Base-by-base conservation (phyloP, 37 sponge, comb jelly and placozoan species). In the Hormiphora californensis region DNA sequence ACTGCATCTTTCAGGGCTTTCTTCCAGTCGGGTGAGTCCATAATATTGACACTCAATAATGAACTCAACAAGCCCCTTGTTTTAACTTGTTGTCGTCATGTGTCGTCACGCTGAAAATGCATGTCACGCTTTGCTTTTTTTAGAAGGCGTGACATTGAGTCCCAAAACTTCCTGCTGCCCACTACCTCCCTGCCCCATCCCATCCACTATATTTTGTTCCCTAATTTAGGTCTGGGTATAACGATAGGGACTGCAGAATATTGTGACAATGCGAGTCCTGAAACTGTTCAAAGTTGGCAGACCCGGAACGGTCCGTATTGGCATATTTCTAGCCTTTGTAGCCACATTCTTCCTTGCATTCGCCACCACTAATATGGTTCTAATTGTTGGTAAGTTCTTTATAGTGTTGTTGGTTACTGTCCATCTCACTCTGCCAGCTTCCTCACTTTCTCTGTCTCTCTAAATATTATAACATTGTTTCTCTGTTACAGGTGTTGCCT, bases 341-440 rank as follows among this genome's bases (percentile, higher is more conserved):
- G 81, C 46, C 4, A 73, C 81, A 7, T 73, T 73, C 81, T 73
- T 73, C 81, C 25, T 73, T 4, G 81, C 81, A 43, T 73, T 73
- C 43, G 81, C 81, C 5, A 73, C 81, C 40, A 32, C 41, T 0
- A 41, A 40, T 28, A 8, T 46, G 3, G 43, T 73, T 12, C 46
- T 73, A 2, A 1, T 73, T 3, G 1, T 73, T 28, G 81, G 81
- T 73, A 73, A 41, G 81, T 35, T n/a, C n/a, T n/a, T n/a, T n/a
- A 32, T 23, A 59, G 25, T 49, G 53, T 49, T 49, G 53, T 17
- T 15, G 15, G 9, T 49, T 49, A 9, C 15, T 9, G 15, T 49
- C 15, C 53, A 15, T 17, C 15, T 9, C 15, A 49, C 9, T 9
- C 53, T 49, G n/a, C n/a, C n/a, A n/a, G n/a, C n/a, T n/a, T n/a